Percentiles rank a stretch among this genome's conserved stretches.
phyloP scores from a whole-genome alignment of 2,797 vertebrate species.

The Holocentrus rufus region DNA sequence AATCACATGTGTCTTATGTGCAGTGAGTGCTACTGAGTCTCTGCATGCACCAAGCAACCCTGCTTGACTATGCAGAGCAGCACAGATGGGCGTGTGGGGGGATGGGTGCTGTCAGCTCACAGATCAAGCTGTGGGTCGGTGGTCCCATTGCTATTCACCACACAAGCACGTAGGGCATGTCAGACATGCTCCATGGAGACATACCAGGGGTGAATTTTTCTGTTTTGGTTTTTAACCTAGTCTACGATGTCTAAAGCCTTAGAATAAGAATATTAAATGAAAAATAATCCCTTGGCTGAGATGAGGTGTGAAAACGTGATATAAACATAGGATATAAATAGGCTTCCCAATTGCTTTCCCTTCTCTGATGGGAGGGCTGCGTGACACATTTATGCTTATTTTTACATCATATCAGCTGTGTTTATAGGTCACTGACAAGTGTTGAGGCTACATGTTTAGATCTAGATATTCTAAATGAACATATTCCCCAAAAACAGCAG shows the following conservation, averaged over 20 bases:
- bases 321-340: too few relatives aligned
- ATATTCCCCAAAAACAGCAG: too few relatives aligned
- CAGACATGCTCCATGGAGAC: constrained; percentile 74
- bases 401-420: constrained; percentile 20
- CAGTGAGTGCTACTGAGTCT: constrained; percentile 30
- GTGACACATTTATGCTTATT: constrained; percentile 17
- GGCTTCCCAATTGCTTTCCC: too few relatives aligned
- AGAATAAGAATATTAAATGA: constrained; percentile 15
- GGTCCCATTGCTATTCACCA: constrained; percentile 80
- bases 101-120: constrained; percentile 79
- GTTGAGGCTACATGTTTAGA: constrained; percentile 12
- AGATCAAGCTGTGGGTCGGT: constrained; percentile 79
- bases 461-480: neutral
- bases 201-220: constrained; percentile 54
- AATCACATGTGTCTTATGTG: constrained; percentile 54
- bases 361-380: constrained; percentile 21
- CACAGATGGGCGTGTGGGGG: constrained; percentile 80
- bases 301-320: neutral
- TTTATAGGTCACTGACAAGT: constrained; percentile 24
- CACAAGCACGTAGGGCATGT: constrained; percentile 78
- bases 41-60: constrained; percentile 56
- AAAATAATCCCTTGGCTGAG: neutral
- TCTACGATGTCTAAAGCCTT: constrained; percentile 18
- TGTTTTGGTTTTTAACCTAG: constrained; percentile 48
- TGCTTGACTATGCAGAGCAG: constrained; percentile 75